Percentiles rank a stretch among this genome's conserved stretches.
phyloP scores from a whole-genome alignment of 2,113 vertebrate species.

The Ptychochromis oligacanthus region DNA sequence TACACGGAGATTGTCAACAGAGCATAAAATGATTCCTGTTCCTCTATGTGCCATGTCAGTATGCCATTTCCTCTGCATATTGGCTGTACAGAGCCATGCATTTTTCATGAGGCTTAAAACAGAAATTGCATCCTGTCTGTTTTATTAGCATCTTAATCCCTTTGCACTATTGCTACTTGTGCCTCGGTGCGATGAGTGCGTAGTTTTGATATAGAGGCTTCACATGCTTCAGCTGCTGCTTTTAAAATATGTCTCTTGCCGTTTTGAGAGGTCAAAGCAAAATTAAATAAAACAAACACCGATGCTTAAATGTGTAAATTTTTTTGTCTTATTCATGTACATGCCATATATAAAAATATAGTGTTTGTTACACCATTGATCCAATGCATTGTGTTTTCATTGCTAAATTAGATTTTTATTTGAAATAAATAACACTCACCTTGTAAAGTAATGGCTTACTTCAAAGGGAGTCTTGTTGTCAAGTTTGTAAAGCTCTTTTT shows the following conservation, averaged over 20 bases:
- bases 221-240: slow-evolving; percentile 38
- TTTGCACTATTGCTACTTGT: slow-evolving; percentile 50
- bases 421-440: slow-evolving; percentile 60
- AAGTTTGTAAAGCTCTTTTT: slow-evolving; percentile 67
- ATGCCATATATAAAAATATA: not conserved
- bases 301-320: slow-evolving; percentile 1
- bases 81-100: slow-evolving; percentile 66
- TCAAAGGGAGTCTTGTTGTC: slow-evolving; percentile 70
- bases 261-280: slow-evolving; percentile 29
- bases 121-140: slow-evolving; percentile 73
- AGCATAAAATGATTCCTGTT: slow-evolving; percentile 61
- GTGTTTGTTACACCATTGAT: not conserved
- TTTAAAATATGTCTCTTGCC: slow-evolving; percentile 40
- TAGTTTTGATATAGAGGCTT: slow-evolving; percentile 59
- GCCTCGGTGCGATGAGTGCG: slow-evolving; percentile 35
- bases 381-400: slow-evolving; percentile 20
- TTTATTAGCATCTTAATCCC: slow-evolving; percentile 82
- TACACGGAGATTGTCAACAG: slow-evolving; percentile 54
- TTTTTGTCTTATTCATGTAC: not conserved
- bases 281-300: not conserved
- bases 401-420: slow-evolving; percentile 60
- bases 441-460: slow-evolving; percentile 65
- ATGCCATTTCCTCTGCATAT: slow-evolving; percentile 54
- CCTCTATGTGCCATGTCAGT: slow-evolving; percentile 35
- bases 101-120: slow-evolving; percentile 78